phyloP scores from a whole-genome alignment of 2,113 vertebrate species.

The Elgaria multicarinata region DNA sequence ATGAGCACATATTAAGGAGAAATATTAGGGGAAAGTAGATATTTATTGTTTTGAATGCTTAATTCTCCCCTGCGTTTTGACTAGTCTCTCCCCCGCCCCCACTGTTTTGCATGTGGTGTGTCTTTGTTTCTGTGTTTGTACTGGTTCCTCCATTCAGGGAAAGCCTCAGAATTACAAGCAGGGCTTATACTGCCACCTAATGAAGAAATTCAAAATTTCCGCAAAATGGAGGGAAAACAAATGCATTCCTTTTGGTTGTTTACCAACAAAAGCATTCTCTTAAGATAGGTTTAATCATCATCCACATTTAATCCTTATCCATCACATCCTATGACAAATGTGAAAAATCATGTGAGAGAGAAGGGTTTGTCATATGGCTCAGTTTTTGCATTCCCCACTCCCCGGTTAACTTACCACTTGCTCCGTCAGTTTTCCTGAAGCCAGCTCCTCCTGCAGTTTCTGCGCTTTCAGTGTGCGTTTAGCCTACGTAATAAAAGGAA shows the following conservation, averaged over 20 bases:
- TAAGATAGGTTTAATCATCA: neutral
- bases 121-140: neutral
- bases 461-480: slow-evolving; percentile 97
- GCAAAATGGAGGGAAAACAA: neutral
- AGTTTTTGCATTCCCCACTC: neutral
- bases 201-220: neutral
- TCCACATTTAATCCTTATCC: neutral
- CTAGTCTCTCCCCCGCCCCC: neutral
- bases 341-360: neutral
- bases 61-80: neutral
- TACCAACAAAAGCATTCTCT: neutral
- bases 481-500: slow-evolving; percentile 77
- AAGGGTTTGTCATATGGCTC: neutral
- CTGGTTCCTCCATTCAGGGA: neutral
- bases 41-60: no score
- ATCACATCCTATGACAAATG: neutral
- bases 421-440: slow-evolving; percentile 93
- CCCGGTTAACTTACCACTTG: slow-evolving; percentile 83
- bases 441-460: slow-evolving; percentile 95
- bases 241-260: neutral
- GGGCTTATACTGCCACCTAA: slow-evolving; percentile 52
- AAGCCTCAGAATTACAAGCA: neutral
- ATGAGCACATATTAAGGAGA: no score
- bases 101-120: neutral
- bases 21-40: no score